phyloP scores from a whole-genome alignment of 2,888 invertebrate species.

The Tineola bisselliella region DNA sequence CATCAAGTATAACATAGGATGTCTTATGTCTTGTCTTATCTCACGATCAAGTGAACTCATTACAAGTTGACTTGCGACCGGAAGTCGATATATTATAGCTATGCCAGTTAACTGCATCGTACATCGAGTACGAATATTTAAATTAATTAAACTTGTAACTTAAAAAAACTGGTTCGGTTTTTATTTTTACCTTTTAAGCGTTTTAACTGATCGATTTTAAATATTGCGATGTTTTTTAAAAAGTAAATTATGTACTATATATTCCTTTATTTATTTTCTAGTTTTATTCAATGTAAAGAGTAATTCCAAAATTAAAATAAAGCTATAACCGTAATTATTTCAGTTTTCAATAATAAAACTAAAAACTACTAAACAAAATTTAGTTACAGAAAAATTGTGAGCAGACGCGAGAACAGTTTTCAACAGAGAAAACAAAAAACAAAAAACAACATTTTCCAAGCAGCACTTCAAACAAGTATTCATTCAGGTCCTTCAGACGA shows the following conservation, averaged over 20 bases:
- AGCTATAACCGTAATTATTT: too few species aligned
- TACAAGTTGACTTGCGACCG: not conserved
- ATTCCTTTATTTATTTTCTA: too few species aligned
- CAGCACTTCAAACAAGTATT: not conserved
- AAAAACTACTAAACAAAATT: too few species aligned
- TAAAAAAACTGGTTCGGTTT: not conserved
- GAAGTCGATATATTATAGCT: not conserved
- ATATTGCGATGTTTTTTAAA: too few species aligned
- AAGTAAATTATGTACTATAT: too few species aligned
- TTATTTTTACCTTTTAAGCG: not conserved
- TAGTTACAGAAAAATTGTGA: too few species aligned
- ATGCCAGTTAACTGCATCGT: not conserved
- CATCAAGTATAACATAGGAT: not conserved
- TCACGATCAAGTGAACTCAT: not conserved
- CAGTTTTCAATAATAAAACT: too few species aligned
- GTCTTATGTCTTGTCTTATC: not conserved
- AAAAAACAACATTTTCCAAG: not conserved
- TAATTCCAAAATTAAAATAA: too few species aligned
- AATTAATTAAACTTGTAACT: not conserved
- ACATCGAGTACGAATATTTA: not conserved
- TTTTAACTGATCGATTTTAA: not conserved
- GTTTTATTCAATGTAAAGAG: too few species aligned
- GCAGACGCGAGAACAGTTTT: too few species aligned
- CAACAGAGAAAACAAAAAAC: not conserved
- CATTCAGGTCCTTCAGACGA: not conserved